A percentile compares a stretch with the other conserved stretches of the same genome.
Evolutionary conservation across 2,113 vertebrate species (phyloP).

Genomic region (Taurulus bubalis): DNA sequence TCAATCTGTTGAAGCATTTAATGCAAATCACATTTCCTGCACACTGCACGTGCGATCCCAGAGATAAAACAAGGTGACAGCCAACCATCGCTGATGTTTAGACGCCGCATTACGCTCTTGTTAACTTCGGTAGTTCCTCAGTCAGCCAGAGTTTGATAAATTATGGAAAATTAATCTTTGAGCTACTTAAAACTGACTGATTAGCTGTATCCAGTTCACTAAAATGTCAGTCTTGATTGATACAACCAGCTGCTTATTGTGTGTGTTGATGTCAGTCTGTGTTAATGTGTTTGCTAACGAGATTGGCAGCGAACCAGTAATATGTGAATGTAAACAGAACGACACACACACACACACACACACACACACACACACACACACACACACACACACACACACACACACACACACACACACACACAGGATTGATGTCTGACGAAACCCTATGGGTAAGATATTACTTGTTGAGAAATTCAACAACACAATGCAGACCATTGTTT

Average conservation of each 20-base stretch:
- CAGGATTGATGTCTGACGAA: constrained; percentile 55
- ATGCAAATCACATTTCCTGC: neutral
- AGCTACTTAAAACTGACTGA: constrained; percentile 70
- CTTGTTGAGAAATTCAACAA: constrained; percentile 37
- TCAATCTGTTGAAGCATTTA: constrained; percentile 2
- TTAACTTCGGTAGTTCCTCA: constrained; percentile 51
- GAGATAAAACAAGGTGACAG: constrained; percentile 35
- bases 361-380: constrained; percentile 16
- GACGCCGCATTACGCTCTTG: constrained; percentile 52
- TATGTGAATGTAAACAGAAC: constrained; percentile 67
- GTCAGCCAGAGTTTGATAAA: constrained; percentile 59
- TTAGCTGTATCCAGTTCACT: constrained; percentile 71
- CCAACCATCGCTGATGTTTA: constrained; percentile 28
- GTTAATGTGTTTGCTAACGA: constrained; percentile 79
- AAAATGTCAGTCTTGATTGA: constrained; percentile 74
- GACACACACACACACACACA: constrained; percentile 17
- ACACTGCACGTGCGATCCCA: neutral
- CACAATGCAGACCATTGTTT: constrained; percentile 52
- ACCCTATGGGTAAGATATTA: constrained; percentile 62
- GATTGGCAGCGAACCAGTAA: constrained; percentile 75
- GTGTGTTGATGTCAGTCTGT: constrained; percentile 71
- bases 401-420: constrained; percentile 23
- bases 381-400: constrained; percentile 22
- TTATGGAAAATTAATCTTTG: constrained; percentile 63
- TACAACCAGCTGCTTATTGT: constrained; percentile 75